These are phyloP conservation scores for Dissostichus mawsoni DNA, from an alignment of 2,113 vertebrate genomes.

Conservation along the genomic window DNA sequence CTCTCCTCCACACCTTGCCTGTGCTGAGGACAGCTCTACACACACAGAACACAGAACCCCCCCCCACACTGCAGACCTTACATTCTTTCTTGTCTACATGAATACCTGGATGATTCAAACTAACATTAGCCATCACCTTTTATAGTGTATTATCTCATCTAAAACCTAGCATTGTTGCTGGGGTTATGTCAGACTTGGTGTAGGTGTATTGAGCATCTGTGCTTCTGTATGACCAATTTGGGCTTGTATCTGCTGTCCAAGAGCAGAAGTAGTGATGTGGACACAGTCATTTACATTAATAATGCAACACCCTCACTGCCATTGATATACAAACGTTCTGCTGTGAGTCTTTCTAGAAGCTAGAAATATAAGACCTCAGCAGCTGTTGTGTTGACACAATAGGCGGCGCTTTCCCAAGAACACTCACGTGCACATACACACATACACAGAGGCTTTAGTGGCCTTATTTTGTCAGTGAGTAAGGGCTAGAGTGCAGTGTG, in stretches of 20 bases:
- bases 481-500: not conserved
- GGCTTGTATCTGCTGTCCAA: not conserved
- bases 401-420: conserved; percentile 28
- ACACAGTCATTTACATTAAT: conserved; percentile 5
- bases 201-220: not conserved
- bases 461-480: conserved; percentile 24
- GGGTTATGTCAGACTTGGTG: not conserved
- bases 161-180: not conserved
- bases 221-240: not conserved
- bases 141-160: not conserved
- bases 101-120: conserved; percentile 16
- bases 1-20: too few relatives aligned
- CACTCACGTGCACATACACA: not conserved
- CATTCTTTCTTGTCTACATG: conserved; percentile 21
- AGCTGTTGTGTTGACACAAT: conserved; percentile 68
- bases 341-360: conserved; percentile 23
- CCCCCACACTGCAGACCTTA: not conserved
- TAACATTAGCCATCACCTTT: not conserved
- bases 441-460: not conserved
- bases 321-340: conserved; percentile 11
- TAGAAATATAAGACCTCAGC: conserved; percentile 32
- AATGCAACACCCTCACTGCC: conserved; percentile 5
- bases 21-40: not conserved
- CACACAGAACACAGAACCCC: not conserved
- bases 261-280: not conserved